phyloP scores from a whole-genome alignment of 2,888 invertebrate species.

The Phymatocera aterrima region DNA sequence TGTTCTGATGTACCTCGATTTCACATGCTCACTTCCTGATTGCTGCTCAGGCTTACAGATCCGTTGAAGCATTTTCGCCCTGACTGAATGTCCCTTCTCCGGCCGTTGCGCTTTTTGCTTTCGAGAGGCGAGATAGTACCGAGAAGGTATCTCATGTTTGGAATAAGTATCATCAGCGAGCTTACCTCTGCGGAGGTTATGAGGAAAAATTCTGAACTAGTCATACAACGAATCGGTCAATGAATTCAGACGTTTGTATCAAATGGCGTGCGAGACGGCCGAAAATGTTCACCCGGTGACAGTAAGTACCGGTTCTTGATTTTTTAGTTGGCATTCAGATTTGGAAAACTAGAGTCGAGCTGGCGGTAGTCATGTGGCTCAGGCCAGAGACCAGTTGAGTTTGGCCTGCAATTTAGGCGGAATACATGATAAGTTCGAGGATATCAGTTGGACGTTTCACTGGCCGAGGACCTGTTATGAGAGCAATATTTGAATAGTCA shows the following conservation, averaged over 20 bases:
- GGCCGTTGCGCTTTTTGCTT: neutral
- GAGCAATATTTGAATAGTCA: neutral
- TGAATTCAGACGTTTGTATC: neutral
- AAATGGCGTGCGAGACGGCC: neutral
- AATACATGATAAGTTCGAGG: neutral
- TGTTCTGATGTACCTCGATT: neutral
- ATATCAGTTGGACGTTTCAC: neutral
- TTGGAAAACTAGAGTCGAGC: neutral
- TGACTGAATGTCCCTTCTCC: constrained; percentile 29
- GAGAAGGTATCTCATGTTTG: neutral
- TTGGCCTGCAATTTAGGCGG: neutral
- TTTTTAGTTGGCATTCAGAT: neutral
- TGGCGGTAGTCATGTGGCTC: neutral
- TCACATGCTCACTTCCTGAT: constrained; percentile 15
- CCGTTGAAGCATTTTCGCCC: constrained; percentile 33
- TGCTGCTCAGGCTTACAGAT: neutral
- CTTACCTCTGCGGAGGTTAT: neutral
- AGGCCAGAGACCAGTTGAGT: neutral
- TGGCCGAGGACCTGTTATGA: constrained; percentile 10
- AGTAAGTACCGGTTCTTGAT: neutral
- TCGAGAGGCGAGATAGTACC: neutral
- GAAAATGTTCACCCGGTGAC: neutral
- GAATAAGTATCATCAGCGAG: neutral
- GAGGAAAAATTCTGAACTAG: neutral
- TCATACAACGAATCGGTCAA: neutral